Evolutionary conservation across 2,113 vertebrate species (phyloP), one percentile per base, ranked within the genome.

Genomic region (Albula glossodonta): DNA sequence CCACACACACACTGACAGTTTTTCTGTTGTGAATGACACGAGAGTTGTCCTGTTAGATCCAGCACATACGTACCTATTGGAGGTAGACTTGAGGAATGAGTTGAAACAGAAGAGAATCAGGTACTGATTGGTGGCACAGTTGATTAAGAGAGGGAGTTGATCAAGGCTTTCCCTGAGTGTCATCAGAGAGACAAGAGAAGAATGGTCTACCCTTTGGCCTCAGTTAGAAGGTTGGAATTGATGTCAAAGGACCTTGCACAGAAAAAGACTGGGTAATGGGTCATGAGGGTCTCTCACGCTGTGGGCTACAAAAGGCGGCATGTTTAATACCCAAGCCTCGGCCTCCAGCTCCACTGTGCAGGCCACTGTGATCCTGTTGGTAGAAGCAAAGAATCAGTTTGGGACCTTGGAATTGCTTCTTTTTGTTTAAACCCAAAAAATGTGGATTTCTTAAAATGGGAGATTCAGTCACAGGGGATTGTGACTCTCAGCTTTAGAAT

Each of bases 221-320:
- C 90, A 91, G 92, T 90, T 88, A 91, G 70, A 31, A n/a, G 25
- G 90, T 91, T 89, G 90, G 91, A 89, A 90, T 87, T 90, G 91
- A 93, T 93, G 89, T 92, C 92, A 91, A 88, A 87, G 89, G 92
- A 87, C 86, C 86, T 91, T 91, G 90, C 92, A 91, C 88, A 88
- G 88, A 91, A 88, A 91, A 92, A 91, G 90, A 92, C 89, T 90
- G 93, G 93, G 90, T 93, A 91, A 83, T 92, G 87, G 93, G 92
- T 90, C 86, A 87, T 77, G 82, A 91, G 91, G 92, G 89, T 87
- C 82, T 89, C 88, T 89, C 90, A 88, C 90, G 91, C 90, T 92
- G 90, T 88, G 91, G 90, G 81, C 86, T 79, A 49, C 91, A 90
- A 91, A 92, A 92, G 91, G 88, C 60, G 2, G 77, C 91, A 88